These are phyloP conservation scores for Nemapogon koenigi DNA, from an alignment of 2,888 invertebrate species.

Conservation along the genomic window DNA sequence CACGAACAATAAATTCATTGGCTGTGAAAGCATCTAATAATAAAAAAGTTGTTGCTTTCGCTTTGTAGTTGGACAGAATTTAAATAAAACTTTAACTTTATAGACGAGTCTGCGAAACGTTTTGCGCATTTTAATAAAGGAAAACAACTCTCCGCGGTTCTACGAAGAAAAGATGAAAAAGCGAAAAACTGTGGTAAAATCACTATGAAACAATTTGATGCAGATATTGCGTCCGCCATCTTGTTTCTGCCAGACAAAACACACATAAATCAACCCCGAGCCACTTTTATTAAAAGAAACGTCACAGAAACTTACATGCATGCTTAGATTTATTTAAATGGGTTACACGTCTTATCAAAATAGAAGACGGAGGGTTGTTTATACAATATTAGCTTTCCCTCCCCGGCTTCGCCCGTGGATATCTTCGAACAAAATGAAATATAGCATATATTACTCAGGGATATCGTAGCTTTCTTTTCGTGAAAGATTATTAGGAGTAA, in stretches of 20 bases:
- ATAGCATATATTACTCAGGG: too few species aligned
- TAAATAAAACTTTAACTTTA: conserved; percentile 8
- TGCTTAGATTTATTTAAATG: conserved; percentile 10
- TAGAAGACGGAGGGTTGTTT: too few species aligned
- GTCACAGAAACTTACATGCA: conserved; percentile 19
- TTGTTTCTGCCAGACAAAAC: conserved; percentile 42
- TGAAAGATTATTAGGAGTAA: too few species aligned
- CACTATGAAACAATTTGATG: conserved; percentile 32
- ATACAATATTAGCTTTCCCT: too few species aligned
- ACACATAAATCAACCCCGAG: conserved; percentile 41
- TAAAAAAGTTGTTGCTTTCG: too few species aligned
- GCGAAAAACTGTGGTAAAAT: conserved; percentile 34
- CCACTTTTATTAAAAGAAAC: conserved; percentile 39
- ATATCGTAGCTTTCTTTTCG: too few species aligned
- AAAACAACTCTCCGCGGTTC: conserved; percentile 16
- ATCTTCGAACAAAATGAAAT: too few species aligned
- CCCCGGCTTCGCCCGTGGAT: too few species aligned
- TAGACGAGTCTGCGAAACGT: conserved; percentile 6
- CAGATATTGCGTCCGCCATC: conserved; percentile 45
- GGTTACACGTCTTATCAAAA: too few species aligned
- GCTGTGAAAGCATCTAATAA: too few species aligned
- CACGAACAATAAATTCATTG: too few species aligned
- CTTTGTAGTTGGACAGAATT: too few species aligned
- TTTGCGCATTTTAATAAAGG: conserved; percentile 25
- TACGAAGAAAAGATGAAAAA: conserved; percentile 28